These are phyloP conservation scores for Albula goreensis DNA, from an alignment of 2,113 vertebrate species.

Conservation along the genomic window DNA sequence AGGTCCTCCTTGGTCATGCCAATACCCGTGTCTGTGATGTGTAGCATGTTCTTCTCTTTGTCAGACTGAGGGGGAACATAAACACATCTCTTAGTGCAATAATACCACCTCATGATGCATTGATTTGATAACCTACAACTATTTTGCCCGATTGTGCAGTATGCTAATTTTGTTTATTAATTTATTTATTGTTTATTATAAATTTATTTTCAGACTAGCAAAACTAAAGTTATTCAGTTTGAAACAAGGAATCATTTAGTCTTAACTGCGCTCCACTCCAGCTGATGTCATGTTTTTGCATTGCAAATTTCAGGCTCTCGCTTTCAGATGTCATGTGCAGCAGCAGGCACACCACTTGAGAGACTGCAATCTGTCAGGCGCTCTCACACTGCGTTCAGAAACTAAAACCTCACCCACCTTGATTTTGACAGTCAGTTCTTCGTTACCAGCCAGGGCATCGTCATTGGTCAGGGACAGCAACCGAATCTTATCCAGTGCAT, in stretches of 20 bases:
- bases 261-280: too few relatives aligned
- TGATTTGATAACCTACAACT: too few relatives aligned
- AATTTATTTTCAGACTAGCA: too few relatives aligned
- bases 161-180: too few relatives aligned
- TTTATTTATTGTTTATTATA: too few relatives aligned
- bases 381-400: too few relatives aligned
- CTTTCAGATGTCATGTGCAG: background rate
- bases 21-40: slow-evolving; percentile 94
- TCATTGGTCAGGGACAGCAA: slow-evolving; percentile 83
- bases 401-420: slow-evolving; percentile 69
- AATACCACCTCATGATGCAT: background rate
- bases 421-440: slow-evolving; percentile 86
- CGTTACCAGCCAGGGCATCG: slow-evolving; percentile 79
- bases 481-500: slow-evolving; percentile 87
- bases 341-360: background rate
- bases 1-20: slow-evolving; percentile 97
- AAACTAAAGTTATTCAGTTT: too few relatives aligned
- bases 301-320: background rate
- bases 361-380: background rate
- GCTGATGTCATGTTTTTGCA: background rate
- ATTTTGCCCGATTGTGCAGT: too few relatives aligned
- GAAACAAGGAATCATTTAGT: too few relatives aligned
- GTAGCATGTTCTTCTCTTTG: slow-evolving; percentile 97
- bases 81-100: background rate
- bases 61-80: slow-evolving; percentile 77